These are phyloP conservation scores for Drosophila macrospina DNA, from an alignment of 2,888 invertebrate genomes.

Conservation along the genomic window DNA sequence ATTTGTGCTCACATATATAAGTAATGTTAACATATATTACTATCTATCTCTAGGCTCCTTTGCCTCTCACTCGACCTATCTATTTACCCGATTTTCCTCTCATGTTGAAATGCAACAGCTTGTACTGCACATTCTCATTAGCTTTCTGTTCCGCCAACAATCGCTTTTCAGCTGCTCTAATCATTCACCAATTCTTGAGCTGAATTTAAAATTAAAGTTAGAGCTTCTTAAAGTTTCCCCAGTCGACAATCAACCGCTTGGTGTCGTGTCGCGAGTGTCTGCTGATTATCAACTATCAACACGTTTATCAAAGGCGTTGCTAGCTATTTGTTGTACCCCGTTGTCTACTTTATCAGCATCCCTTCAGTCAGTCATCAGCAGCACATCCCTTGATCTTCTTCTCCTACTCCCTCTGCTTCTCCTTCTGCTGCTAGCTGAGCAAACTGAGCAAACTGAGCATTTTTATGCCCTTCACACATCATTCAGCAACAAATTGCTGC, in stretches of 20 bases:
- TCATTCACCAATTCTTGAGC: background rate
- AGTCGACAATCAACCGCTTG: constrained; percentile 27
- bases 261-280: constrained; percentile 44
- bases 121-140: too few relatives aligned
- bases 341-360: constrained; percentile 62
- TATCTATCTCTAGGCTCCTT: too few relatives aligned
- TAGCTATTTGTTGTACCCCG: constrained; percentile 59
- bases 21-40: too few relatives aligned
- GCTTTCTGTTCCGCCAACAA: background rate
- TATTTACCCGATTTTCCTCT: too few relatives aligned
- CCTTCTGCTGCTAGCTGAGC: background rate
- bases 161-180: background rate
- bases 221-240: constrained; percentile 21
- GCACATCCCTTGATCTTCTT: constrained; percentile 6
- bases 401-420: background rate
- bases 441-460: constrained; percentile 55
- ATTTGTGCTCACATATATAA: too few relatives aligned
- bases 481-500: constrained; percentile 81
- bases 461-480: constrained; percentile 81
- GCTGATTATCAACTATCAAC: constrained; percentile 61
- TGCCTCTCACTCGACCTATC: too few relatives aligned
- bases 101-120: too few relatives aligned
- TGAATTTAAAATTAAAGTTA: constrained; percentile 17
- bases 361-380: constrained; percentile 1
- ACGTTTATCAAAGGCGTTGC: constrained; percentile 57